Percentiles rank a stretch among this genome's conserved stretches.
Evolutionary conservation across 2,888 invertebrate genomes (phyloP).

Genomic region (Calliscelio sp.): DNA sequence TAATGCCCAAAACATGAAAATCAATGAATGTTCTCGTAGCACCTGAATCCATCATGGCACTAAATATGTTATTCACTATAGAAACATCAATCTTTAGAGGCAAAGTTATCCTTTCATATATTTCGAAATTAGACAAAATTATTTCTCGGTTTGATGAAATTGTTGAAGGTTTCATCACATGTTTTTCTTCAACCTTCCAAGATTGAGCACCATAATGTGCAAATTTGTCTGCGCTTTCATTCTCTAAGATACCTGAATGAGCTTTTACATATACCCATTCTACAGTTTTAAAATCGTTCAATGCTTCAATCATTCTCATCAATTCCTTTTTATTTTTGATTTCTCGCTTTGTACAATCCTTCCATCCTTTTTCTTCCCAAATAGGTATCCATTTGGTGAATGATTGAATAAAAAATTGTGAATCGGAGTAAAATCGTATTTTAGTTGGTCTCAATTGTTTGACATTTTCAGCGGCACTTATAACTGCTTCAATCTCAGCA

Average conservation of each 20-base stretch:
- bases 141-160: no score
- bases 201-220: slow-evolving; percentile 15
- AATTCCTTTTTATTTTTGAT: slow-evolving; percentile 17
- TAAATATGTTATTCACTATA: no score
- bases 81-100: no score
- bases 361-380: slow-evolving; percentile 34
- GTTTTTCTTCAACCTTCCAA: not conserved
- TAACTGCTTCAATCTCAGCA: no score
- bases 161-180: no score
- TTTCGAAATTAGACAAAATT: no score
- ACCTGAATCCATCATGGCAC: not conserved
- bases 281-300: not conserved
- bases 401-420: slow-evolving; percentile 20
- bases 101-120: no score
- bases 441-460: not conserved
- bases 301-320: not conserved
- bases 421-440: slow-evolving; percentile 11
- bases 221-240: slow-evolving; percentile 45
- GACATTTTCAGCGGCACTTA: no score
- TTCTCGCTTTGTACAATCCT: not conserved
- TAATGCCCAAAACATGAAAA: no score
- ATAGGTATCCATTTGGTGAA: slow-evolving; percentile 12
- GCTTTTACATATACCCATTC: slow-evolving; percentile 32
- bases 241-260: slow-evolving; percentile 10
- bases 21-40: not conserved